A percentile compares a stretch with the other conserved stretches of the same genome.
phyloP scores from a whole-genome alignment of 2,113 vertebrate species.

The Lates calcarifer region DNA sequence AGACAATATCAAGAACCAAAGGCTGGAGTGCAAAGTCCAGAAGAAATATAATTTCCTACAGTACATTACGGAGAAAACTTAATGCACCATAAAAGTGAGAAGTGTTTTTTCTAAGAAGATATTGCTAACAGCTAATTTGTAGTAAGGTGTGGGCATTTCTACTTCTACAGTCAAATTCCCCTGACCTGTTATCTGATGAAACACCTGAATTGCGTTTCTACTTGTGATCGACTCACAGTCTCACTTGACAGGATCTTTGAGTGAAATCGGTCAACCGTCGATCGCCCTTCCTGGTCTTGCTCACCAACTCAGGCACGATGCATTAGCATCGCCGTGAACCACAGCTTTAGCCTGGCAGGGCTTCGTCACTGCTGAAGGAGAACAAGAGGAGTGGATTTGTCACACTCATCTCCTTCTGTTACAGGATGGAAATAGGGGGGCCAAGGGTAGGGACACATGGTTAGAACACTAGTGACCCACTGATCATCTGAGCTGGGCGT shows the following conservation, averaged over 20 bases:
- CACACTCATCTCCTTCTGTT: constrained; percentile 23
- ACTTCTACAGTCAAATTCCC: not conserved
- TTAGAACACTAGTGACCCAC: constrained; percentile 3
- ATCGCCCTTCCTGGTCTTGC: constrained; percentile 8
- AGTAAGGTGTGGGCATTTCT: not conserved
- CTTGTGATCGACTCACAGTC: not conserved
- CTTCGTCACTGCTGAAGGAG: constrained; percentile 31
- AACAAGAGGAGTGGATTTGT: constrained; percentile 49
- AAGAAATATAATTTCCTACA: not conserved
- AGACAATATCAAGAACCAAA: constrained; percentile 19
- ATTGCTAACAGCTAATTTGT: not conserved
- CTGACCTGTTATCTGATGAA: not conserved
- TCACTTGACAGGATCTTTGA: constrained; percentile 24
- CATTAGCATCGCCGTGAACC: constrained; percentile 40
- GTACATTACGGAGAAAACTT: constrained; percentile 5
- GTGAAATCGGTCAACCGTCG: constrained; percentile 6
- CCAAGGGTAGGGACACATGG: not conserved
- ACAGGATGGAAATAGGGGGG: not conserved
- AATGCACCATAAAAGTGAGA: not conserved
- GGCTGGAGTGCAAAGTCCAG: constrained; percentile 49
- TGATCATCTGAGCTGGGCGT: constrained; percentile 5
- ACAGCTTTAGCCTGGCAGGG: constrained; percentile 34
- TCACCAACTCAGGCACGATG: constrained; percentile 22
- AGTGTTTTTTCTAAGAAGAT: not conserved
- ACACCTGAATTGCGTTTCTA: not conserved